Base-by-base conservation (phyloP, 2,888 invertebrate genomes). In the Tolmerus cingulatus region DNA sequence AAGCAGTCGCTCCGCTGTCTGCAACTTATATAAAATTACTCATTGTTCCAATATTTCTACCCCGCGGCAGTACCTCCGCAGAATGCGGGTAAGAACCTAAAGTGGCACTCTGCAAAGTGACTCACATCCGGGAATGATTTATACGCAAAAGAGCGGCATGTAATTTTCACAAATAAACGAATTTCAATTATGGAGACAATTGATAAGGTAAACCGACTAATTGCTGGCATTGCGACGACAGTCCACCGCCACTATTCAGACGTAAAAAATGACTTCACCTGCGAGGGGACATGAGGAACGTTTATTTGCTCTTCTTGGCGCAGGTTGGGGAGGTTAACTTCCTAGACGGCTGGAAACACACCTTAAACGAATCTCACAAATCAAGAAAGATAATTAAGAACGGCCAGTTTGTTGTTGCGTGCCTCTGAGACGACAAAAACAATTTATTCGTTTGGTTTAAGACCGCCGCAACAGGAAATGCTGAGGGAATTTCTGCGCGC, bases 121-220 rank as follows among this genome's bases (percentile, higher is more conserved):
- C 84, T 84, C 84, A 84, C 66, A 84, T 84, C 84, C 84, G 84
- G 84, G 66, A 66, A 74, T 43, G 84, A 84, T 84, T 66, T 84
- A 40, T 84, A 40, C 34, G 19, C 14, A 66, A 9, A 66, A 12
- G 23, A 66, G 30, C 19, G 23, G 84, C 2, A 23, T 84, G 23
- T 84, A 66, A 66, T 46, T 34, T 19, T 23, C n/a, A 19, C 27
- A 66, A 84, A 37, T 27, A 57, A 57, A 66, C 40, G 37, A 66
- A 84, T 74, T 40, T 74, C 40, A 84, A 57, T 84, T 66, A 40
- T 19, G 40, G 51, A 12, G 66, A 84, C 37, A 84, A 40, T 84
- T 84, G 84, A 84, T 84, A 84, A 84, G 84, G 84, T 84, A 74
- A 84, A 40, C 23, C 74, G 66, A 66, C 84, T 84, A 84, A 51